Evolutionary conservation across 2,113 vertebrate genomes (phyloP), one percentile per base, ranked within the genome.

Genomic region (Trogon surrucura): DNA sequence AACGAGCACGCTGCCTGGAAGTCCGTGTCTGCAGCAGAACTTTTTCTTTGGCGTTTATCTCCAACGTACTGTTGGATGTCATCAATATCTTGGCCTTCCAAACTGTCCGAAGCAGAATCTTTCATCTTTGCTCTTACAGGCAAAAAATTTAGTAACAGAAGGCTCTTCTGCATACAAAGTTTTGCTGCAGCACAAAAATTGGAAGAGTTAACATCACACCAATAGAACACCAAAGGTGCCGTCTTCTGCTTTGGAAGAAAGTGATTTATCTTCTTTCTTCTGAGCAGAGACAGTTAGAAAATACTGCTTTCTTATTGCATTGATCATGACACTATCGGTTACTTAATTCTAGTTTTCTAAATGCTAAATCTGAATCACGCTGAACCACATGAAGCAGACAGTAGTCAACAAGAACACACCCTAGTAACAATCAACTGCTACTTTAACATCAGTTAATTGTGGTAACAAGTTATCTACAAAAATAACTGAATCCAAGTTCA

Each of bases 141-240:
- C 84, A 98, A 94, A 95, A 99, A 99, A 50, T 97, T 98, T 88
- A 99, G 97, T 66, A 99, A 90, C 45, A 99, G 93, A 62, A 99
- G 98, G 96, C 99, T 99, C 97, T 99, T 99, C 97, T 99, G 98
- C 84, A 99, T 98, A 96, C 99, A 99, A 77, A 98, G 97, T 90
- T 99, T 99, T 67, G 99, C 99, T 99, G 95, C 36, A 96, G 84
- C 38, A 66, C 21, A 84, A 96, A 90, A 73, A 75, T 34, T 27
- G 20, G 20, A 26, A 77, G 50, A 64, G 16, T 65, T 85, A 74
- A 64, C 81, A 66, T 47, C 21, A 36, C 0, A 4, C 56, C 17
- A 69, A 20, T 0, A 38, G 25, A 69, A 66, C 9, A 25, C 10
- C 20, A 66, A 69, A 45, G 30, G 27, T 36, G 22, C 5, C 36